Base-by-base conservation (phyloP, 2,113 vertebrate species). In the Phainopepla nitens region DNA sequence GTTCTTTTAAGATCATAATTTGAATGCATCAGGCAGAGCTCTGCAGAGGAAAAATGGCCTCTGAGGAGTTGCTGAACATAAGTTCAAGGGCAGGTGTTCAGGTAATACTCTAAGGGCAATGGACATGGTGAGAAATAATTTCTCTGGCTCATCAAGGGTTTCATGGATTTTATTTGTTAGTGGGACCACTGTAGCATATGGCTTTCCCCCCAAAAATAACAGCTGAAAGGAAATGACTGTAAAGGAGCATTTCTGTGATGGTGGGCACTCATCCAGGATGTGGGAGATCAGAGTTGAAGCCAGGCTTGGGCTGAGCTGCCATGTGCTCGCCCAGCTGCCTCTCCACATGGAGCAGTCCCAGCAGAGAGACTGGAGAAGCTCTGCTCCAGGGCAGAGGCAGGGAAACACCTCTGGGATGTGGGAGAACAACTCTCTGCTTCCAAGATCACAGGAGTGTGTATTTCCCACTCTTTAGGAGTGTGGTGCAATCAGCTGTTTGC, bases 211-310 rank as follows among this genome's bases (percentile, higher is more conserved):
- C 22, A 56, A 51, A 42, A 82, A 56, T 36, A 83, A 42, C 18
- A 80, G 49, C 62, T 57, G 57, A 86, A 39, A 60, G 57, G 51
- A 60, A 44, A 58, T 60, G 49, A 53, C 58, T 72, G 57, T 20
- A 89, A 82, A 92, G 45, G 76, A 94, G 35, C 33, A 41, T 77
- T 92, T 90, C 80, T 95, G 41, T 80, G 57, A 19, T 18, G 53
- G 35, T 58, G 42, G 80, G 82, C 57, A 60, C 19, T 86, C 53
- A 15, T 83, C 87, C 80, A 83, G 80, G 76, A 61, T 77, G 62
- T 82, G 54, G 76, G 82, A 96, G 78, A 85, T 82, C 79, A 90
- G 82, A 85, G 82, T 27, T 60, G 75, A 92, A 95, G 58, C 71
- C 76, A 95, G 71, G n/a, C 49, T 92, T 53, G 71, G 62, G 79